A percentile compares a stretch with the other conserved stretches of the same genome.
Evolutionary conservation across 2,797 vertebrate genomes (phyloP).

Genomic region (Erpetoichthys calabaricus): DNA sequence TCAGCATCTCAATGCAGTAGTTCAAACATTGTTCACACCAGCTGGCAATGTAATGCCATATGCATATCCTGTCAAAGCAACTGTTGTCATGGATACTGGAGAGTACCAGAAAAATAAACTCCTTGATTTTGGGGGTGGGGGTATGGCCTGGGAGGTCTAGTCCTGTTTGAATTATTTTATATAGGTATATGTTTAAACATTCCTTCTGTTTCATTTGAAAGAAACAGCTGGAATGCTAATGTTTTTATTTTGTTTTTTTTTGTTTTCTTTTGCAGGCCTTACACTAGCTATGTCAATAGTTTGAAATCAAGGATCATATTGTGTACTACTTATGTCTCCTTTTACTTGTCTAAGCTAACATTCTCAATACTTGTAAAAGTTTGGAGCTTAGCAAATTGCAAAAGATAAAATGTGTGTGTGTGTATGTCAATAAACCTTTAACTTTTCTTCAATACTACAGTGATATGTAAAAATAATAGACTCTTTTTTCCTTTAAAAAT

Average conservation of each 20-base stretch:
- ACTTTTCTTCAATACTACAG: too few relatives aligned
- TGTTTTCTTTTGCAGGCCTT: constrained; percentile 10
- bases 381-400: too few relatives aligned
- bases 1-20: constrained; percentile 99
- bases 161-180: too few relatives aligned
- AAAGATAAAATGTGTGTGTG: too few relatives aligned
- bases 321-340: too few relatives aligned
- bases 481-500: constrained; percentile 13
- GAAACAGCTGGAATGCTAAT: constrained; percentile 47
- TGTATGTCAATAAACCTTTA: too few relatives aligned
- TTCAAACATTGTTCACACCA: constrained; percentile 99
- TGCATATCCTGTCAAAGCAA: constrained; percentile 98
- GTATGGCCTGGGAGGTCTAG: constrained; percentile 29
- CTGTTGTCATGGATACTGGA: constrained; percentile 99
- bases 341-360: too few relatives aligned
- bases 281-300: too few relatives aligned
- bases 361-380: too few relatives aligned
- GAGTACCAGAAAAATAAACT: constrained; percentile 79
- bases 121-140: constrained; percentile 52
- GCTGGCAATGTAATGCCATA: constrained; percentile 96
- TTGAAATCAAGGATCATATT: too few relatives aligned
- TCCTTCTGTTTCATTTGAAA: constrained; percentile 1
- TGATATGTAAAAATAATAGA: constrained; percentile 13
- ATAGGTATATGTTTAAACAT: too few relatives aligned
- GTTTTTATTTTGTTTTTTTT: constrained; percentile 28